Evolutionary conservation across 2,113 vertebrate species (phyloP).

Genomic region (Cathartes aura): DNA sequence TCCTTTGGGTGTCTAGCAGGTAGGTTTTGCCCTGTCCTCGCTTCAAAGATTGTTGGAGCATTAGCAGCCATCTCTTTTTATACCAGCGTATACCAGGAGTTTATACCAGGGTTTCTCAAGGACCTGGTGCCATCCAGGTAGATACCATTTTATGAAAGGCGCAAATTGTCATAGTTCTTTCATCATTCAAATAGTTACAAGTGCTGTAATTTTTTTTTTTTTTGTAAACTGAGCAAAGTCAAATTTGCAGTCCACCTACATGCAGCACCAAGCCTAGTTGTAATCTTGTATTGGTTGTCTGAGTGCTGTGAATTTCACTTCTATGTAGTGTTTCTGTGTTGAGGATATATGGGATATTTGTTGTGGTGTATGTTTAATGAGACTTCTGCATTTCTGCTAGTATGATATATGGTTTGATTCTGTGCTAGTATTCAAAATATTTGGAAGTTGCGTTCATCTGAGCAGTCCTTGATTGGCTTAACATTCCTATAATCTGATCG

Average conservation of each 20-base stretch:
- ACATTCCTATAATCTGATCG: background rate
- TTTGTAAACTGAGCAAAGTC: background rate
- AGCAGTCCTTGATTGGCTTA: background rate
- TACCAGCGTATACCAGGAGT: background rate
- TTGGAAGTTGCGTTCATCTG: background rate
- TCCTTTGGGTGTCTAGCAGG: background rate
- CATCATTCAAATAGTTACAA: background rate
- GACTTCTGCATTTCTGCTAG: background rate
- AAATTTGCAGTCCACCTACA: accelerated
- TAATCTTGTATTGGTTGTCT: background rate
- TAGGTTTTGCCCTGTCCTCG: background rate
- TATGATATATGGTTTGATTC: background rate
- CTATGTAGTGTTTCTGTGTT: background rate
- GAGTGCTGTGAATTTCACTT: background rate
- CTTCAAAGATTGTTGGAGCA: background rate
- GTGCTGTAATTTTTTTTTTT: background rate
- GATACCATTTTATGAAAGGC: background rate
- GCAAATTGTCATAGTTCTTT: background rate
- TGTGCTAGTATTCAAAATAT: background rate
- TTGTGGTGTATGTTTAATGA: background rate
- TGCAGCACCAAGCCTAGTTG: background rate
- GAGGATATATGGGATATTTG: background rate
- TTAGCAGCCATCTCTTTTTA: background rate
- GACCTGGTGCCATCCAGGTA: background rate
- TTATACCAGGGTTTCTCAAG: background rate